phyloP scores from a whole-genome alignment of 2,113 vertebrate species.

The Prochilodus magdalenae region DNA sequence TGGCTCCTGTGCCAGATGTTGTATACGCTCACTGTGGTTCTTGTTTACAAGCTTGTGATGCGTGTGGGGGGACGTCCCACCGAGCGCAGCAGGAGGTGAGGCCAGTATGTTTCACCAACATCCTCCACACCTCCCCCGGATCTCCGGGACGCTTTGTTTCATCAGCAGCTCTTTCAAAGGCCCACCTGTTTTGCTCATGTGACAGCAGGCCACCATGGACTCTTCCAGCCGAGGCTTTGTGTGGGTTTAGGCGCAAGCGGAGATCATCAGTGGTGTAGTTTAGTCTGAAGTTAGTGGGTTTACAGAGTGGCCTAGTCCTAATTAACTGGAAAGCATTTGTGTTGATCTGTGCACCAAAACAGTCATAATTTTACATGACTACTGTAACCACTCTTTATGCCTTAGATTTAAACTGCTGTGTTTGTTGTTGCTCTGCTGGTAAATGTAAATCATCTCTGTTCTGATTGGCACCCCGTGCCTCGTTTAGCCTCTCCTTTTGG shows the following conservation, averaged over 20 bases:
- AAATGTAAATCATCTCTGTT: no score
- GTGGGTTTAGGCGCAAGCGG: background rate
- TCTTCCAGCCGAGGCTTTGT: background rate
- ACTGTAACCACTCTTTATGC: no score
- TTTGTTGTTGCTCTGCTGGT: no score
- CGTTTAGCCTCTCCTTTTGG: no score
- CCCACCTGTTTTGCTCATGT: constrained; percentile 25
- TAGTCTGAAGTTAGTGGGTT: no score
- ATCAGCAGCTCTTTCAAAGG: constrained; percentile 6
- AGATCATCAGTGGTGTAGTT: background rate
- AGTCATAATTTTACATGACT: no score
- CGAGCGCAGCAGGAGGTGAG: background rate
- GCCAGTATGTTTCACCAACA: constrained; percentile 8
- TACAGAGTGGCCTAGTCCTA: no score
- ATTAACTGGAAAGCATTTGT: no score
- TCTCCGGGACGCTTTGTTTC: background rate
- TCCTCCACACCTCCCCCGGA: background rate
- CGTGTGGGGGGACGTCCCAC: constrained; percentile 1
- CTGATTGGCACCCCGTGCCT: no score
- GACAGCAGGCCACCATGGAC: background rate
- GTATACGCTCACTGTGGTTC: background rate
- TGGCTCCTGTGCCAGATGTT: background rate
- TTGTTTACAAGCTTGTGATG: constrained; percentile 27
- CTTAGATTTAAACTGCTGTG: no score
- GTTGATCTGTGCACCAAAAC: no score